Base-by-base conservation (phyloP, 2,888 invertebrate genomes). In the Quadriops clusia region DNA sequence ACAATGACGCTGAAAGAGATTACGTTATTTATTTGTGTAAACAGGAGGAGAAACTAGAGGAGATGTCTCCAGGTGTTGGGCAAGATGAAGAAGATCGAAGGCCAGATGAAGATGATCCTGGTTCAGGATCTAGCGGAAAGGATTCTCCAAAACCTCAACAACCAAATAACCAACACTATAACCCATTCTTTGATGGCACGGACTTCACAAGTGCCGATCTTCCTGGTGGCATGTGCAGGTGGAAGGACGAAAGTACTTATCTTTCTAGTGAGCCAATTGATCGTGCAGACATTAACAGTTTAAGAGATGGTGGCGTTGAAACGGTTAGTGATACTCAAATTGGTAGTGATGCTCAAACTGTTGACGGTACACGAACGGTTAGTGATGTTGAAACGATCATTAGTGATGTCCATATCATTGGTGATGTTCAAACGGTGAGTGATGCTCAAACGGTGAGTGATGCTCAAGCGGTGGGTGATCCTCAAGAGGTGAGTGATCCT, bases 181-280 rank as follows among this genome's bases (percentile, higher is more conserved):
- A 38, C 8, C 23, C 28, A 7, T 32, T 34, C 23, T 34, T 31
- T 22, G 18, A 29, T 15, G 38, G 62, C 18, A 74, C 78, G 8
- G 72, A 74, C 50, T 74, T 72, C 47, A 68, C 76, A 46, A 71
- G 76, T 27, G 74, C 79, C 51, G 78, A 80, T 59, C 63, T 84
- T 41, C 84, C 84, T 4, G 81, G 81, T 38, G 83, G 83, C 32
- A 72, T 84, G 45, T 80, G 80, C 56, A 77, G 79, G 53, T 84
- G 83, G 83, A 74, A 73, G 54, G 84, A 81, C 53, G 72, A 80
- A 53, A 83, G 80, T 53, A 82, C 84, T 28, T 83, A 82, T 50
- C 63, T 84, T 47, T 68, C 76, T 47, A 53, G 67, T 49, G 76
- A 77, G 56, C 63, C 66, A 34, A 58, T 65, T 17, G 45, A 44